Evolutionary conservation across 2,797 vertebrate genomes (phyloP), one percentile per base, ranked within the genome.

Genomic region (Megalops cyprinoides): DNA sequence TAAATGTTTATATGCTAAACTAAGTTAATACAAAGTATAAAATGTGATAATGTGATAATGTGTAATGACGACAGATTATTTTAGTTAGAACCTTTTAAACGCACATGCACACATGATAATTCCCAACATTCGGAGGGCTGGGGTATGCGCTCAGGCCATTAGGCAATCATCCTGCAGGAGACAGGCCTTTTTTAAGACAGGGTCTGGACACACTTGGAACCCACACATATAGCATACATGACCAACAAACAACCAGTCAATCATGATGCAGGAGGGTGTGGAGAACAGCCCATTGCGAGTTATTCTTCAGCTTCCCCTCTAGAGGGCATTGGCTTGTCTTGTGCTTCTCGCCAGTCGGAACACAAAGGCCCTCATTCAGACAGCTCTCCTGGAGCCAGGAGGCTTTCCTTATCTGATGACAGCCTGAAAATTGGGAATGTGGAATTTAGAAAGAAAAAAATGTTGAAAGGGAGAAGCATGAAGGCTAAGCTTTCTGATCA

Each of bases 401-500:
- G 65, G 37, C 37, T 71, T 53, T 71, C 67, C 67, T 71, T 44
- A 71, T 71, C 67, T 69, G 65, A 69, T 18, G 18, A 39, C 65
- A 37, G 39, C 25, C 67, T 71, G 6, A 71, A 67, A 71, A 44
- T 20, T 42, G 18, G 15, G 37, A 71, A 71, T n/a, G 37, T 10
- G 23, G 37, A 44, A 18, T 39, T 71, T 23, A 34, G 2, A n/a
- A 71, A 20, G 20, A 39, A 42, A 69, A 69, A 39, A 39, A 31
- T 69, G n/a, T 42, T 20, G 65, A 20, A 20, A 15, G 37, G 65
- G 37, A 18, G 18, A 37, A n/a, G n/a, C n/a, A n/a, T n/a, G 14
- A 65, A 65, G 15, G 34, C 34, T 18, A 9, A 71, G 23, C 56
- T n/a, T 34, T 34, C 34, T 37, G 12, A 39, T 9, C 4, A 28